Evolutionary conservation across 2,888 invertebrate genomes (phyloP).

Genomic region (Leptogaster cylindrica): DNA sequence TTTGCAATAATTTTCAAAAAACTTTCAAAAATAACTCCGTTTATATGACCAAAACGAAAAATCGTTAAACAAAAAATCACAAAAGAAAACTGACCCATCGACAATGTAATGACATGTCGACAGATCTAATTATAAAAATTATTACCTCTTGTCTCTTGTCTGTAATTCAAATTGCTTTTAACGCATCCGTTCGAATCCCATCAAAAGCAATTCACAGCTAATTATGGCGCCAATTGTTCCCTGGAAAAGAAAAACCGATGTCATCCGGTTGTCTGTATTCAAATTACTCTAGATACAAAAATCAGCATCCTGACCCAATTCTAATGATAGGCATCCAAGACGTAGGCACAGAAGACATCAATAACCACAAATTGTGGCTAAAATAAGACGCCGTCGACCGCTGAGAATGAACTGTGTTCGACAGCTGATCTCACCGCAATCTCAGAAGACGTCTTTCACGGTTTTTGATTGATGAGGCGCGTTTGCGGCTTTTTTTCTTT

Average conservation of each 20-base stretch:
- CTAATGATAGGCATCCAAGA: background rate
- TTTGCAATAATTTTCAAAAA: too few species aligned
- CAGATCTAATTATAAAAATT: background rate
- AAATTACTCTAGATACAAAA: background rate
- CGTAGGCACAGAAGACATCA: background rate
- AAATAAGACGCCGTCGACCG: background rate
- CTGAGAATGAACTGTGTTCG: background rate
- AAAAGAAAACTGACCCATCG: too few species aligned
- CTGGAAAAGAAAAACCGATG: background rate
- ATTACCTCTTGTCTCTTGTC: background rate
- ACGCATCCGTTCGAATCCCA: background rate
- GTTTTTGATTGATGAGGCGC: background rate
- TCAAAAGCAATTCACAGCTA: too few species aligned
- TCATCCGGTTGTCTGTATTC: background rate
- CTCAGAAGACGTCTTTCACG: background rate
- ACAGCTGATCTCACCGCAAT: background rate
- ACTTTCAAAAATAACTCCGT: too few species aligned
- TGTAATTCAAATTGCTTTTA: background rate
- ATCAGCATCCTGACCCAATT: background rate
- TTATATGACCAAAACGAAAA: too few species aligned
- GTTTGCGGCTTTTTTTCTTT: background rate
- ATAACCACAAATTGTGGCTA: background rate
- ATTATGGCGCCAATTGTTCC: background rate
- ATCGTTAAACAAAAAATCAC: too few species aligned
- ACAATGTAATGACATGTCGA: too few species aligned